These are phyloP conservation scores for Saturnia pavonia DNA, from an alignment of 2,888 invertebrate species.

Conservation along the genomic window DNA sequence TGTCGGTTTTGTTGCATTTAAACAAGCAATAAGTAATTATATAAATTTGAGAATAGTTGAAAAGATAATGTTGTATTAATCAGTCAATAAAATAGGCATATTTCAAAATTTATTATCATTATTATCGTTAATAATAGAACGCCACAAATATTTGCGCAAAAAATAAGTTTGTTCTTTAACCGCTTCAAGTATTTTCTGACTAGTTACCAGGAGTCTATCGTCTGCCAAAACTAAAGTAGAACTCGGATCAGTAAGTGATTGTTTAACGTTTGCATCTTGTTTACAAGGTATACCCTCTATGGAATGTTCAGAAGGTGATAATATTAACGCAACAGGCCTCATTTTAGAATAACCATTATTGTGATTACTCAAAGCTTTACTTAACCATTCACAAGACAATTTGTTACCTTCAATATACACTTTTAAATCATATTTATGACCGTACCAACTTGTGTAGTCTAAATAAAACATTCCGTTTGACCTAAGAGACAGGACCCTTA, in stretches of 20 bases:
- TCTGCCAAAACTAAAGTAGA: slow-evolving; percentile 39
- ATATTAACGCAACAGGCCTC: slow-evolving; percentile 47
- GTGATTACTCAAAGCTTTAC: slow-evolving; percentile 53
- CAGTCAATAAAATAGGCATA: not conserved
- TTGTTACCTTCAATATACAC: slow-evolving; percentile 65
- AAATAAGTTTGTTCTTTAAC: slow-evolving; percentile 61
- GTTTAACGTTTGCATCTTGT: slow-evolving; percentile 30
- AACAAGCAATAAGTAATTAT: not conserved
- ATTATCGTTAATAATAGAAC: slow-evolving; percentile 32
- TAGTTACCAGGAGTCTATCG: slow-evolving; percentile 60
- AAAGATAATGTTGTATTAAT: not conserved
- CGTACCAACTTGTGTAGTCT: slow-evolving; percentile 59
- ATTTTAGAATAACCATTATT: slow-evolving; percentile 65
- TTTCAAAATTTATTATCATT: slow-evolving; percentile 27
- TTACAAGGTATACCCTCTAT: slow-evolving; percentile 66
- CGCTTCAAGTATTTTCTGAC: slow-evolving; percentile 65
- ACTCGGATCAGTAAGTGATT: slow-evolving; percentile 27
- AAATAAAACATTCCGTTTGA: slow-evolving; percentile 53
- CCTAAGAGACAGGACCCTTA: slow-evolving; percentile 52
- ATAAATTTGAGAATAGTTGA: not conserved
- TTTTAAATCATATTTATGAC: slow-evolving; percentile 50
- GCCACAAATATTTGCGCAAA: slow-evolving; percentile 46
- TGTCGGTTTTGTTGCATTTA: not conserved
- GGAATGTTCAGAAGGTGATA: slow-evolving; percentile 39
- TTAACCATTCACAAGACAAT: slow-evolving; percentile 65